phyloP scores from a whole-genome alignment of 2,113 vertebrate genomes.

The Galbula dea region DNA sequence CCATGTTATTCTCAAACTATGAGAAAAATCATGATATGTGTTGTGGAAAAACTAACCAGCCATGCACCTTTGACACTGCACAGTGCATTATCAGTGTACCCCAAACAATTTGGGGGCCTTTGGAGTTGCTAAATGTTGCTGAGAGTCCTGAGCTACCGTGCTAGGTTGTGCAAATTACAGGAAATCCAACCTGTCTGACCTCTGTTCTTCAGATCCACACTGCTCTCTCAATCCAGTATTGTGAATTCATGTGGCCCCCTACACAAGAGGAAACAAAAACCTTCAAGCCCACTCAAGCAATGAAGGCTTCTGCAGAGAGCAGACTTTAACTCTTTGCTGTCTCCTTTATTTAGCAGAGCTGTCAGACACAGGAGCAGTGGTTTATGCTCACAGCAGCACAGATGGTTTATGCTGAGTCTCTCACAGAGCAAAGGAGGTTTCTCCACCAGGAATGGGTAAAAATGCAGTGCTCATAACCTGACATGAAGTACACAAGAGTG shows the following conservation, averaged over 20 bases:
- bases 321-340: conserved; percentile 4
- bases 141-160: not conserved
- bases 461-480: not conserved
- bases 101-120: not conserved
- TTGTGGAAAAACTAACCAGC: not conserved
- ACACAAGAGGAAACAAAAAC: not conserved
- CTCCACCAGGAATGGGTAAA: not conserved
- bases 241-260: not conserved
- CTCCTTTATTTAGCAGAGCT: not conserved
- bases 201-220: not conserved
- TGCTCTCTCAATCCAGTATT: not conserved
- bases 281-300: not conserved
- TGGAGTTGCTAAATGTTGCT: not conserved
- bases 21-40: not conserved
- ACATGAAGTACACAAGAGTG: not conserved
- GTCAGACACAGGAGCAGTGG: not conserved
- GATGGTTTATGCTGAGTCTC: not conserved
- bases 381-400: too few relatives aligned
- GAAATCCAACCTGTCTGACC: conserved; percentile 1
- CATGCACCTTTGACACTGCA: not conserved
- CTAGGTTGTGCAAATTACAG: not conserved
- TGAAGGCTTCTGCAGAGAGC: not conserved
- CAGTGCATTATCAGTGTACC: not conserved
- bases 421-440: not conserved
- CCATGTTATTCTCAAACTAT: not conserved